Conservation (phyloP, 2,888 invertebrate species). For the Drosophila recens region DNA sequence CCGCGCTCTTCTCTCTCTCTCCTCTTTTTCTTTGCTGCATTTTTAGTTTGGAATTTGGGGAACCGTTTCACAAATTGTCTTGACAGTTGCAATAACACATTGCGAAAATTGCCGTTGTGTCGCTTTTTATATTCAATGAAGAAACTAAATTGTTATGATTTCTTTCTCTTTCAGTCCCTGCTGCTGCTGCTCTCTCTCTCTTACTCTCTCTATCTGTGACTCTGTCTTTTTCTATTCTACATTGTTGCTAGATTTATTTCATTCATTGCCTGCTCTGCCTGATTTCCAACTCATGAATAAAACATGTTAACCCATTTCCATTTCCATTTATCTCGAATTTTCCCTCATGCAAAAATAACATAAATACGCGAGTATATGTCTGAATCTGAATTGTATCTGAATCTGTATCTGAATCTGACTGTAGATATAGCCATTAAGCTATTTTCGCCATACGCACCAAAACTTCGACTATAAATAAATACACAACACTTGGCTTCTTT, state of each 20-base stretch:
- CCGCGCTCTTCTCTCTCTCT: background rate
- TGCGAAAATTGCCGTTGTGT: constrained; percentile 19
- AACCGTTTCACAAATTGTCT: constrained; percentile 56
- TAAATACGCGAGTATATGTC: constrained; percentile 10
- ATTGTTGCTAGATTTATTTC: constrained; percentile 46
- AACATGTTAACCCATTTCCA: constrained; percentile 76
- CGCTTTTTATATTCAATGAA: constrained; percentile 44
- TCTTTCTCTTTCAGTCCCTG: constrained; percentile 1
- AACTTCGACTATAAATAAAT: constrained; percentile 71
- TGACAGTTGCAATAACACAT: constrained; percentile 51
- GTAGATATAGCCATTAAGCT: constrained; percentile 49
- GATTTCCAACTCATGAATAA: constrained; percentile 49
- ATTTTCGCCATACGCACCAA: constrained; percentile 46
- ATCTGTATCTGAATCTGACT: constrained; percentile 15
- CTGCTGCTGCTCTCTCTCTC: background rate
- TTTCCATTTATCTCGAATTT: constrained; percentile 71
- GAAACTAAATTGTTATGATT: constrained; percentile 50
- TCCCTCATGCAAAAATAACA: constrained; percentile 14
- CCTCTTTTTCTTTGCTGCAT: constrained; percentile 5
- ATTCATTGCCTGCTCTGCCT: constrained; percentile 35
- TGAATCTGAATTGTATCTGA: constrained; percentile 5
- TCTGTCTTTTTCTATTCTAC: background rate
- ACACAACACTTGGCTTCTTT: constrained; percentile 59
- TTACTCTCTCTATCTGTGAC: background rate
- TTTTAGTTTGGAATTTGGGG: constrained; percentile 34